Base-by-base conservation (phyloP, 2,113 vertebrate species). In the Edolisoma coerulescens region DNA sequence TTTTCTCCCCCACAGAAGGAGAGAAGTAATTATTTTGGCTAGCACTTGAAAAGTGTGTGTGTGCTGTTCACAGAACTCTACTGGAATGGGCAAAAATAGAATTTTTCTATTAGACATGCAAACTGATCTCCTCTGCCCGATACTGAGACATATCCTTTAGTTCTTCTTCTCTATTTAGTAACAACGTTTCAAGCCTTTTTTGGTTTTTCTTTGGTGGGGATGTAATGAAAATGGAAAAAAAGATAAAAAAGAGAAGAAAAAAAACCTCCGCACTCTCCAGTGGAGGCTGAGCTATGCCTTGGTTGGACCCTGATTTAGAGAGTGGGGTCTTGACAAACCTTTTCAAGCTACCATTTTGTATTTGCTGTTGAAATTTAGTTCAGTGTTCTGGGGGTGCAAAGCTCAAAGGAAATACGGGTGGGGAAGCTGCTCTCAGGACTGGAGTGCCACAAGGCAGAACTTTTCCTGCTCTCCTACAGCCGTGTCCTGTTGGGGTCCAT, bases 1-100 rank as follows among this genome's bases (percentile, higher is more conserved):
- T 71, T 89, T 73, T 52, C 16, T 6, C 5, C 47, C 76, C 80
- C 37, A 23, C 82, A 81, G 91, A 88, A 94, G 67, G 57, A 80
- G 42, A 85, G 47, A 90, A 96, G 75, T 93, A 86, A 96, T 94
- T 94, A 93, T 96, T 96, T 97, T 94, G 93, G 95, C 90, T 90
- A 63, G 88, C 83, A 86, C 71, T 93, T 78, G 83, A 73, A 69
- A 82, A 91, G 76, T 26, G 50, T 2, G 3, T 70, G 61, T 74
- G 85, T 50, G 75, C 74, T 67, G n/a, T 69, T 91, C 78, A 84
- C 70, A 77, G 82, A 87, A 73, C 78, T 91, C 50, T 24, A 13
- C 75, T 47, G 52, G 39, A 35, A 32, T 52, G 73, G 71, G 71
- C 82, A 93, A 91, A 97, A 97, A 87, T 97, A 97, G 85, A 94